Evolutionary conservation across 1,140 invertebrate genomes (phyloP), one percentile per base, ranked within the genome.

Genomic region (Panagrolaimus sp.): DNA sequence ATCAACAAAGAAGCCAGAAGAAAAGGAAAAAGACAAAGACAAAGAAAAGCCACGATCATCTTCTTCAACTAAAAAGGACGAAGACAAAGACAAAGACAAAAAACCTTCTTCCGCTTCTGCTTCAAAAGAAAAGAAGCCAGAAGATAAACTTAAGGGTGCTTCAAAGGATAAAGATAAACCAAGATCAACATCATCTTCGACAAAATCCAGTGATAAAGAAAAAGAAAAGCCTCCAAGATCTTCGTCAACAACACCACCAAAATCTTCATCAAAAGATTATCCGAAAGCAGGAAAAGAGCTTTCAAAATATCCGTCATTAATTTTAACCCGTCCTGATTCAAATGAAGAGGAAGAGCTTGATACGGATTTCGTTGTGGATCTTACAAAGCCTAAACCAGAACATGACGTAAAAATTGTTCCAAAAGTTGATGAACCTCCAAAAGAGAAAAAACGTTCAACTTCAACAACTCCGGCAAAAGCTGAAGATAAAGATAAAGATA

Each of bases 61-160:
- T n/a, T n/a, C n/a, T n/a, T n/a, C n/a, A n/a, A n/a, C n/a, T n/a
- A n/a, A n/a, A n/a, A n/a, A n/a, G n/a, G n/a, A n/a, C n/a, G n/a
- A n/a, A n/a, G 48, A 52, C 26, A 21, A n/a, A n/a, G 48, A 52
- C 48, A 52, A 52, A 24, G 48, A 52, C 48, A 52, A 52, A 14
- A 52, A 52, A 24, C 48, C 48, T 8, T 52, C 52, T 12, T 58
- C 52, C 1, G 14, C 52, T 12, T 58, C 52, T 6, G 12, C 52
- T 17, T 58, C 52, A 1, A 58, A 58, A 58, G 21, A 58, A 12
- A 28, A 58, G 10, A 58, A 58, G 28, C 15, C 52, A 21, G 21
- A 21, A 58, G 21, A 21, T 58, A 28, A 28, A 21, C 21, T 28
- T 21, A 28, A 28, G 4, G 52, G 12, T 5, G 52, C 52, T n/a